Evolutionary conservation across 2,113 vertebrate genomes (phyloP).

Genomic region (Neodon shergylaensis): DNA sequence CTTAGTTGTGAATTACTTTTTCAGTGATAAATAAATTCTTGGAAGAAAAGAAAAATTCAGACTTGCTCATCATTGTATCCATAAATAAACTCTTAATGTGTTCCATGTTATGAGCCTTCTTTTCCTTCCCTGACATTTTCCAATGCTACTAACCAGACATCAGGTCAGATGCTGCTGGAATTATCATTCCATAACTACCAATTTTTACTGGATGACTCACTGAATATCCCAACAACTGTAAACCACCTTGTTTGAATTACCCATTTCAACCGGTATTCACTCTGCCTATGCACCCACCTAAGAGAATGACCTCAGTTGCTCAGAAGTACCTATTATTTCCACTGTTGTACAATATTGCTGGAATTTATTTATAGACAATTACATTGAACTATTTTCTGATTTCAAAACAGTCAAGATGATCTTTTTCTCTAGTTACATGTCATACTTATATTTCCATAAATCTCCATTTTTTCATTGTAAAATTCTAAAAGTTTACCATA

Average conservation of each 20-base stretch:
- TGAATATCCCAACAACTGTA: neutral
- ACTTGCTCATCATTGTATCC: neutral
- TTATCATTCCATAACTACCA: neutral
- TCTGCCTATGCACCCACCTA: neutral
- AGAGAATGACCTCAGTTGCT: neutral
- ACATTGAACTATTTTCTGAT: neutral
- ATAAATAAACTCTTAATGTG: neutral
- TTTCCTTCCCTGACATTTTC: neutral
- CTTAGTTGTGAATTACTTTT: neutral
- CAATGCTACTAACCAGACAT: neutral
- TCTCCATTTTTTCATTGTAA: slow-evolving; percentile 40
- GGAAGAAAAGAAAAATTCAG: neutral
- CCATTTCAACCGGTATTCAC: neutral
- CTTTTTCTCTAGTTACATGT: slow-evolving; percentile 42
- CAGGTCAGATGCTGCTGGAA: neutral
- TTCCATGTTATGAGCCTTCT: neutral
- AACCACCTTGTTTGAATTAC: neutral
- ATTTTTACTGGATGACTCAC: neutral
- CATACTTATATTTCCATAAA: neutral
- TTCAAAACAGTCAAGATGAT: slow-evolving; percentile 1
- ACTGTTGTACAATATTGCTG: neutral
- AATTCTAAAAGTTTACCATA: slow-evolving; percentile 41
- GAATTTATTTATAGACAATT: neutral
- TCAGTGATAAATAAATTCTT: neutral
- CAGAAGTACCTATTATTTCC: neutral